A percentile compares a stretch with the other conserved stretches of the same genome.
phyloP scores from a whole-genome alignment of 1,140 invertebrate genomes.

The Mercenaria mercenaria region DNA sequence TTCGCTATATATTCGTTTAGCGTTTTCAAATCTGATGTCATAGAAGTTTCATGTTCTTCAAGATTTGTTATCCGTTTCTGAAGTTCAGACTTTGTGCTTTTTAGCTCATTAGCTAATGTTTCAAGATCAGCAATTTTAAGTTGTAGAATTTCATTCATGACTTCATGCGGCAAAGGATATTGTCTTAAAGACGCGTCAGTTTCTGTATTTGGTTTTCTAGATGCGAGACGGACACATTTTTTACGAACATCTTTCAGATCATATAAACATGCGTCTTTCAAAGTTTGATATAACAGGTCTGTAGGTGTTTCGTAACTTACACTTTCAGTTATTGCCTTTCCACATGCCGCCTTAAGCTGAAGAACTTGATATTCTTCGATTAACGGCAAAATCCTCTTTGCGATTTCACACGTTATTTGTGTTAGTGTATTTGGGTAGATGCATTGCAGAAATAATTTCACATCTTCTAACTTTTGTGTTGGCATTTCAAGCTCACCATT shows the following conservation, averaged over 20 bases:
- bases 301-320: background rate
- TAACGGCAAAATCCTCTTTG: background rate
- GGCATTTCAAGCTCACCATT: background rate
- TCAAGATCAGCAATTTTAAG: background rate
- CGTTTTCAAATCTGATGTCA: too few species aligned
- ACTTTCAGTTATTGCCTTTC: background rate
- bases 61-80: too few species aligned
- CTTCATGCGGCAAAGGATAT: background rate
- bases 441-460: background rate
- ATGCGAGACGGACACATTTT: background rate
- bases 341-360: background rate
- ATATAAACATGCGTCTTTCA: background rate
- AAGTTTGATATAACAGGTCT: background rate
- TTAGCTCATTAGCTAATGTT: too few species aligned
- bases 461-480: background rate
- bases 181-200: background rate
- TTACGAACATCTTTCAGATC: background rate
- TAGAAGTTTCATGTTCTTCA: too few species aligned
- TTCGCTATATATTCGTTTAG: too few species aligned
- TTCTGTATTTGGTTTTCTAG: background rate
- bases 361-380: background rate
- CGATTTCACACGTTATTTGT: background rate
- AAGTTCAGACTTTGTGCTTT: too few species aligned
- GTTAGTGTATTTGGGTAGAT: background rate
- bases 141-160: background rate